These are phyloP conservation scores for Clivina fossor DNA, from an alignment of 2,888 invertebrate species.

Conservation along the genomic window DNA sequence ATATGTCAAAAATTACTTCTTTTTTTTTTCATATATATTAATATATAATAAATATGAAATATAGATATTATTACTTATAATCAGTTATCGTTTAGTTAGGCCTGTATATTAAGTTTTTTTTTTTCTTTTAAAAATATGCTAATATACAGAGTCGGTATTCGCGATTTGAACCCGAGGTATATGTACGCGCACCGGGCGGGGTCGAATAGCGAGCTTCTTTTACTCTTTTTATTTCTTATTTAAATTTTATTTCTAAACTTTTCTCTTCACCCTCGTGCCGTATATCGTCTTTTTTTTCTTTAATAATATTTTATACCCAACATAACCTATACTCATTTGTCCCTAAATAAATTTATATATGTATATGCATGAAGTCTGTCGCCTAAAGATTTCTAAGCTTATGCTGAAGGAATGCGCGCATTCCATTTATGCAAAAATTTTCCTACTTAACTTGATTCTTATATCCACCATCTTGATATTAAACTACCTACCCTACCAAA, in stretches of 20 bases:
- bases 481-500: too few species aligned
- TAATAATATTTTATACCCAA: too few species aligned
- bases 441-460: not conserved
- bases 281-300: too few species aligned
- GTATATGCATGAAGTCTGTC: too few species aligned
- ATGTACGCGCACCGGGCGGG: slow-evolving; percentile 4
- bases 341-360: too few species aligned
- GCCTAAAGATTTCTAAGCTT: too few species aligned
- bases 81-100: slow-evolving; percentile 52
- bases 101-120: slow-evolving; percentile 54
- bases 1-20: slow-evolving; percentile 54
- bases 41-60: slow-evolving; percentile 53
- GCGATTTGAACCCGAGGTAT: slow-evolving; percentile 25
- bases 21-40: slow-evolving; percentile 42
- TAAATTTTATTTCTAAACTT: too few species aligned
- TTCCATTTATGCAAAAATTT: not conserved
- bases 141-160: slow-evolving; percentile 52
- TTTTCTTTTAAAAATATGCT: slow-evolving; percentile 52
- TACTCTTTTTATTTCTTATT: too few species aligned
- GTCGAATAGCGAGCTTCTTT: slow-evolving; percentile 24
- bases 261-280: too few species aligned
- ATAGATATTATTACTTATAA: slow-evolving; percentile 55
- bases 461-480: too few species aligned
- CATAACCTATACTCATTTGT: too few species aligned
- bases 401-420: too few species aligned